Base-by-base conservation (phyloP, 1,140 invertebrate genomes). In the Metopolophium dirhodum region DNA sequence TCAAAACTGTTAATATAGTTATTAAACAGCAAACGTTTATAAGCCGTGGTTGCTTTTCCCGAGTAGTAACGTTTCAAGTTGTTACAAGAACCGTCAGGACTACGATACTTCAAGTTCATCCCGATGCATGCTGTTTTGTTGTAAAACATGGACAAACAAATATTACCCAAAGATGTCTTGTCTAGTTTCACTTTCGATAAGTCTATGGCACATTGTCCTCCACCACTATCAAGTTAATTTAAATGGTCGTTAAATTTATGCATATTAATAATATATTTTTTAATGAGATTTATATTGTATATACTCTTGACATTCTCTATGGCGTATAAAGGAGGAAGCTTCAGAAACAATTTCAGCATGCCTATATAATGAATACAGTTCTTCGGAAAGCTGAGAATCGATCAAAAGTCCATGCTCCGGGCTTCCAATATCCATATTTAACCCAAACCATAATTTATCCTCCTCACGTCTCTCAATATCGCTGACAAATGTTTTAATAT, bases 31-130 rank as follows among this genome's bases (percentile, higher is more conserved):
- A 96, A 94, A 94, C 96, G 95, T 47, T 95, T 95, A 94, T 96
- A 96, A 23, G 96, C 95, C 26, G 96, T 96, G 94, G 95, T 94
- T 26, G 96, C 95, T 93, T 95, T 96, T 51, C 97, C 97, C 96
- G 96, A 97, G 94, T 95, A 95, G 1, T 96, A 96, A 95, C 96
- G 96, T 23, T n/a, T 88, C 47, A 96, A 94, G 94, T 97, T 97
- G 94, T 97, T 97, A 94, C 97, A 97, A 77, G 95, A 96, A n/a
- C 96, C 97, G n/a, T 97, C 96, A 30, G 96, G 94, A 23, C 95
- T 96, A 57, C 97, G 95, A 77, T 97, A 97, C 49, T 95, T 95
- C 26, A 94, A 94, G 35, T 83, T 26, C 37, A 90, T 61, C 2
- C 30, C 49, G 26, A 47, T 49, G 61, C 93, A 94, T 2, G 23